Base-by-base conservation (phyloP, 2,888 invertebrate genomes). In the Torymus tubicola region DNA sequence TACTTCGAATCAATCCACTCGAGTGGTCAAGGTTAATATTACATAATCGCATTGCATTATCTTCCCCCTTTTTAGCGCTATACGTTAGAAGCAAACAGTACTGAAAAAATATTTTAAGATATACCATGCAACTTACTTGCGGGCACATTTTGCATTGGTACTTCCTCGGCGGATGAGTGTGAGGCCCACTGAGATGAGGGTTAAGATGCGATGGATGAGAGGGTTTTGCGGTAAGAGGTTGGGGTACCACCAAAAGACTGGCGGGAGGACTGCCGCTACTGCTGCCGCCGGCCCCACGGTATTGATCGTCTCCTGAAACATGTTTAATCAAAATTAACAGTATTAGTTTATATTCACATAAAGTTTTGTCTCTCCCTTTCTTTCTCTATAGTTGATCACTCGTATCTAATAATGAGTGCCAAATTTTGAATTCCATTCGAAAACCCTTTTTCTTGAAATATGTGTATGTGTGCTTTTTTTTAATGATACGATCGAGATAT, bases 141-240 rank as follows among this genome's bases (percentile, higher is more conserved):
- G 97, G 97, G 91, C 97, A 97, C 97, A 98, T 98, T 92, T 98
- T 98, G 94, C 97, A 97, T 91, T 97, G 97, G 92, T 97, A 98
- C 92, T 97, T 98, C 90, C 97, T 92, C 79, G 93, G 93, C 21
- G 90, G 90, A 86, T 90, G 90, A 76, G 89, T 87, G 85, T 91
- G 92, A 61, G 90, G 90, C 74, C 90, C 90, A 75, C 89, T 88
- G 79, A 90, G 86, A 85, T 90, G 91, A 75, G 91, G 89, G 83
- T 91, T 91, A 82, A 90, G 87, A 84, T 91, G 90, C 82, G 90
- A 89, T 72, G 90, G 89, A 84, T 90, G 90, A 76, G 91, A 89
- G 52, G 91, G 90, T 83, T 90, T 90, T 31, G 89, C 91, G 82
- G 90, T 89, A 81, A 90, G 85, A 83, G 97, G 97, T 88, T 97